Conservation (phyloP, 2,888 invertebrate species). For the Ennomos quercinarius region DNA sequence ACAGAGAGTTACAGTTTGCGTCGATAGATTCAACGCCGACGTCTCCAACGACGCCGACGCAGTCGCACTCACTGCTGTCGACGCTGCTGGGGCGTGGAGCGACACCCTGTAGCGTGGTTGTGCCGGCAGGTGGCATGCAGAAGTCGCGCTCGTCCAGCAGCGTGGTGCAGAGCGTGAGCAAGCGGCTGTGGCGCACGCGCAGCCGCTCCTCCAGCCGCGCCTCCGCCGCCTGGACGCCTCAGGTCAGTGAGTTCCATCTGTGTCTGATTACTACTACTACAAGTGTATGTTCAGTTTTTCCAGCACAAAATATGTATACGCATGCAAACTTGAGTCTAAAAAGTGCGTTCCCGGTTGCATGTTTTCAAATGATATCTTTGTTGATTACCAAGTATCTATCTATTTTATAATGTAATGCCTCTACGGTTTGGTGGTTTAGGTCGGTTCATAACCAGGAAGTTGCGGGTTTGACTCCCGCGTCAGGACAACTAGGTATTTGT, state of each 20-base stretch:
- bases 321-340: too few relatives aligned
- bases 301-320: too few relatives aligned
- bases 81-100: conserved; percentile 69
- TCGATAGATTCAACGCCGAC: conserved; percentile 76
- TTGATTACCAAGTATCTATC: too few relatives aligned
- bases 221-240: conserved; percentile 92
- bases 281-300: too few relatives aligned
- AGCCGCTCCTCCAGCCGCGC: conserved; percentile 92
- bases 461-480: too few relatives aligned
- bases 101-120: conserved; percentile 52
- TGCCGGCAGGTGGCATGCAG: conserved; percentile 91
- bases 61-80: conserved; percentile 65
- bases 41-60: conserved; percentile 80
- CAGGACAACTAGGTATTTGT: too few relatives aligned
- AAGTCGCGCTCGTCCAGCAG: conserved; percentile 95
- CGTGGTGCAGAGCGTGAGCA: conserved; percentile 94
- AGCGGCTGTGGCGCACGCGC: conserved; percentile 93
- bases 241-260: conserved; percentile 86
- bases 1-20: conserved; percentile 70
- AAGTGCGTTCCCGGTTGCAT: too few relatives aligned
- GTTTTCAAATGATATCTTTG: too few relatives aligned
- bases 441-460: too few relatives aligned
- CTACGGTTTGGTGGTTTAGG: too few relatives aligned
- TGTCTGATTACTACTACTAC: conserved; percentile 17
- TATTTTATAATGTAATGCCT: too few relatives aligned